Conservation (phyloP, 1,140 invertebrate species). For the Drosophila sechellia region DNA sequence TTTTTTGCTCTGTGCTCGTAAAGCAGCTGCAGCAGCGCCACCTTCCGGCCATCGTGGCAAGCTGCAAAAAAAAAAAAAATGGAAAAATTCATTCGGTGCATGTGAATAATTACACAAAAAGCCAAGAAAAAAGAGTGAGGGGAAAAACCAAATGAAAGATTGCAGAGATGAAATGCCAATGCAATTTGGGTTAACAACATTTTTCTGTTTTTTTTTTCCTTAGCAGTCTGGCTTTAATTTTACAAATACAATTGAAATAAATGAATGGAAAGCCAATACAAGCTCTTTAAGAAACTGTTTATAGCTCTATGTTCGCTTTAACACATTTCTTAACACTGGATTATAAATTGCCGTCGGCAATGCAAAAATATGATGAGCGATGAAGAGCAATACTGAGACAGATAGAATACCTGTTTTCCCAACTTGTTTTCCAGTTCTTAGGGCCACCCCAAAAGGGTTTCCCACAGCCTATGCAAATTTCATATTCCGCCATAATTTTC, state of each 20-base stretch:
- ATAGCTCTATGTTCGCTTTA: not conserved
- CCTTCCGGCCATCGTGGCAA: constrained; percentile 63
- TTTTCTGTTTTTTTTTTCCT: constrained; percentile 8
- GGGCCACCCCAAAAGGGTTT: constrained; percentile 26
- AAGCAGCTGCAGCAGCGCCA: constrained; percentile 77
- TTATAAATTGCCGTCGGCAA: constrained; percentile 39
- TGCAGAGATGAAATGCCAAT: constrained; percentile 51
- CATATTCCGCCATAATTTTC: constrained; percentile 38
- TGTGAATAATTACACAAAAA: constrained; percentile 77
- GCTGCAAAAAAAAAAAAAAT: constrained; percentile 23
- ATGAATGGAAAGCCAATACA: not conserved
- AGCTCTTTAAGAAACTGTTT: not conserved
- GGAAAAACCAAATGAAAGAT: constrained; percentile 38
- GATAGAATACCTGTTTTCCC: constrained; percentile 29
- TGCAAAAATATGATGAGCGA: constrained; percentile 19
- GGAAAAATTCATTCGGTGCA: constrained; percentile 54
- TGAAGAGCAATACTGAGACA: not conserved
- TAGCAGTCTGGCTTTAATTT: constrained; percentile 20
- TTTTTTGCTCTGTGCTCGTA: constrained; percentile 59
- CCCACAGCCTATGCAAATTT: constrained; percentile 33
- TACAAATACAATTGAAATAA: constrained; percentile 12
- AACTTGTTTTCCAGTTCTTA: constrained; percentile 18
- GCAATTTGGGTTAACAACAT: constrained; percentile 51
- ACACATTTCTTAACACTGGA: no score
- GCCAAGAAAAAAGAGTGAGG: constrained; percentile 41